Percentiles rank a stretch among this genome's conserved stretches.
Conservation (phyloP, 2,888 invertebrate species). For the Cataglyphis cursor region DNA sequence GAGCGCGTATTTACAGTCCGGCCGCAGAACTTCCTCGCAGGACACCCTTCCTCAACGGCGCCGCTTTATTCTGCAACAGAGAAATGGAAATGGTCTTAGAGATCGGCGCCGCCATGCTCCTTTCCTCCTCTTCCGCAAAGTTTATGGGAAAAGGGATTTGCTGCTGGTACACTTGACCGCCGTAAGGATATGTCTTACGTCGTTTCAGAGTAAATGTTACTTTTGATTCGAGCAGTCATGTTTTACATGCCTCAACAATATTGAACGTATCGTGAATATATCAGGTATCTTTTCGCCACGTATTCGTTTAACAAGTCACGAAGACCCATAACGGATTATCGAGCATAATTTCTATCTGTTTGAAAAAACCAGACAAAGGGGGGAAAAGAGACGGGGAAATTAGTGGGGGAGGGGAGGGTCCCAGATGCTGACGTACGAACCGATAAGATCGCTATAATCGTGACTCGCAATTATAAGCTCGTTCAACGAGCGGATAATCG, state of each 20-base stretch:
- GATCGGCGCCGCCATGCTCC: constrained; percentile 60
- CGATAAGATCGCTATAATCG: constrained; percentile 64
- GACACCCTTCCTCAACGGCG: constrained; percentile 58
- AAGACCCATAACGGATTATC: constrained; percentile 31
- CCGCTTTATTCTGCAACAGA: constrained; percentile 77
- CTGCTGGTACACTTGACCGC: too few relatives aligned
- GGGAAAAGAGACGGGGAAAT: background rate
- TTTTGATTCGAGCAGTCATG: background rate
- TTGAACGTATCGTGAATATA: background rate
- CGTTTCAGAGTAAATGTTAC: background rate
- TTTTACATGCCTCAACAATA: background rate
- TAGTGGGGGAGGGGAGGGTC: background rate
- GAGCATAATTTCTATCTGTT: constrained; percentile 49
- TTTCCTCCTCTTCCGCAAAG: background rate
- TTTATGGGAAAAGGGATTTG: background rate
- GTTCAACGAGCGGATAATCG: constrained; percentile 36
- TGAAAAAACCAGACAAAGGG: constrained; percentile 36
- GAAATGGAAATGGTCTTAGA: constrained; percentile 68
- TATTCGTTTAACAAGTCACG: background rate
- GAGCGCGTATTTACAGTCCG: constrained; percentile 73
- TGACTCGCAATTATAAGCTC: constrained; percentile 47
- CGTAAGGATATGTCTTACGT: background rate
- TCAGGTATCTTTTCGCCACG: background rate
- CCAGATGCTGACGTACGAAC: constrained; percentile 28
- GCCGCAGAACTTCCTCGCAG: constrained; percentile 55